phyloP scores from a whole-genome alignment of 1,140 invertebrate species.

The Araneus ventricosus region DNA sequence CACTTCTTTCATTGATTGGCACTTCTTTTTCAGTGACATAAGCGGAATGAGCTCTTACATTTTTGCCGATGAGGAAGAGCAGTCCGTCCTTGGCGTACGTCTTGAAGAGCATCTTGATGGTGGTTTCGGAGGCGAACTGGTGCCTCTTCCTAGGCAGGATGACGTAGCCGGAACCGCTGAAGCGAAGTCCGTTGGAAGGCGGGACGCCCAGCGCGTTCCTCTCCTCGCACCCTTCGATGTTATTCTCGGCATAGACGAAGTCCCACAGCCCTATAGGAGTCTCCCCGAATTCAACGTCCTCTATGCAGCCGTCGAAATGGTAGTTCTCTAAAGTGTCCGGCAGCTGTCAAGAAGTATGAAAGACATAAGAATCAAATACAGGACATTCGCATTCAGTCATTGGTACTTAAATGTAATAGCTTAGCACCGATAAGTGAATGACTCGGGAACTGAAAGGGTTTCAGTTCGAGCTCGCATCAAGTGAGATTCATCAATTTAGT shows the following conservation, averaged over 20 bases:
- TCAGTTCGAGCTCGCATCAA: too few relatives aligned
- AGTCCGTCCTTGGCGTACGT: conserved; percentile 92
- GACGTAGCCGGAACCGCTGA: conserved; percentile 92
- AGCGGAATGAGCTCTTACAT: conserved; percentile 76
- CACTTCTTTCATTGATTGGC: too few relatives aligned
- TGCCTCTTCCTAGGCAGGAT: conserved; percentile 84
- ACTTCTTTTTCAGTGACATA: too few relatives aligned
- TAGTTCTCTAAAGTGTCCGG: conserved; percentile 86
- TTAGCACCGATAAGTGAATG: neutral
- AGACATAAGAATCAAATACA: neutral
- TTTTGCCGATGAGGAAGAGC: conserved; percentile 90
- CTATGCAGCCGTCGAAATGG: conserved; percentile 93
- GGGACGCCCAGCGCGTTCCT: conserved; percentile 85
- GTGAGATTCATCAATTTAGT: too few relatives aligned
- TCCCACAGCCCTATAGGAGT: conserved; percentile 96
- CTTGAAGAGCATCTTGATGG: conserved; percentile 89
- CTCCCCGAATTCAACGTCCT: conserved; percentile 93
- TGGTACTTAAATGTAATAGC: neutral
- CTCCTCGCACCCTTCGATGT: conserved; percentile 86
- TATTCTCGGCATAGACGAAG: conserved; percentile 87
- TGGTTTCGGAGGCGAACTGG: conserved; percentile 82
- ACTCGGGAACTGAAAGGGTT: too few relatives aligned
- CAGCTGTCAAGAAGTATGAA: conserved; percentile 78
- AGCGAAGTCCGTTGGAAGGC: conserved; percentile 87
- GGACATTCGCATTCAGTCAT: too few relatives aligned